Evolutionary conservation across 2,888 invertebrate genomes (phyloP), one percentile per base, ranked within the genome.

Genomic region (Watsonalla binaria): DNA sequence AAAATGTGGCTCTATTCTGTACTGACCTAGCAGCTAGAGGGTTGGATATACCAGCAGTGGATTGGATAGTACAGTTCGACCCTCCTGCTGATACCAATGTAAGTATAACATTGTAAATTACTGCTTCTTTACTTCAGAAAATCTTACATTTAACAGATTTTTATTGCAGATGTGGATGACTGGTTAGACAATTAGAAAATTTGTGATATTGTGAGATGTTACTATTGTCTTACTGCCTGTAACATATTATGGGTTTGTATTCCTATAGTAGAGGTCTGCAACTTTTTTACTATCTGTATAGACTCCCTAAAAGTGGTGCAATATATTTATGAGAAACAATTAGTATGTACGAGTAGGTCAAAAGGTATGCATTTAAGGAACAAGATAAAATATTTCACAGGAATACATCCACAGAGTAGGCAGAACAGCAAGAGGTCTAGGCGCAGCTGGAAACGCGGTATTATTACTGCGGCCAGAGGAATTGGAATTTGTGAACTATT

Each of bases 61-160:
- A 99, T 84, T 99, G 99, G 99, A 99, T 99, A 75, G 97, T 99
- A 0, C 99, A 99, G 82, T 99, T 94, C 81, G 99, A 99, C 92
- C 99, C 99, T 9, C 99, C 99, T 74, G 98, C 99, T 91, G 99
- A 99, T 92, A 98, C 99, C 2, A 97, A 96, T 92, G 96, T 96
- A 76, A 79, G 79, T 68, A 45, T 42, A 11, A 0, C 5, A 11
- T 5, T 37, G 11, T 51, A 8, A 13, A 9, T 52, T 45, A 24
- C 24, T 4, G 9, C 51, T 6, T 49, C 14, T 49, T 11, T 13
- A 8, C 6, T 48, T 11, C 24, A 11, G n/a, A n/a, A 47, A 33
- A 6, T 6, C 45, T 46, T 5, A n/a, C 45, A 4, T 0, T 14
- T n/a, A n/a, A n/a, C n/a, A n/a, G n/a, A 53, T 54, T 1, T 13